These are phyloP conservation scores for Drosophila fuyamai DNA, from an alignment of 1,140 invertebrate genomes.

Conservation along the genomic window DNA sequence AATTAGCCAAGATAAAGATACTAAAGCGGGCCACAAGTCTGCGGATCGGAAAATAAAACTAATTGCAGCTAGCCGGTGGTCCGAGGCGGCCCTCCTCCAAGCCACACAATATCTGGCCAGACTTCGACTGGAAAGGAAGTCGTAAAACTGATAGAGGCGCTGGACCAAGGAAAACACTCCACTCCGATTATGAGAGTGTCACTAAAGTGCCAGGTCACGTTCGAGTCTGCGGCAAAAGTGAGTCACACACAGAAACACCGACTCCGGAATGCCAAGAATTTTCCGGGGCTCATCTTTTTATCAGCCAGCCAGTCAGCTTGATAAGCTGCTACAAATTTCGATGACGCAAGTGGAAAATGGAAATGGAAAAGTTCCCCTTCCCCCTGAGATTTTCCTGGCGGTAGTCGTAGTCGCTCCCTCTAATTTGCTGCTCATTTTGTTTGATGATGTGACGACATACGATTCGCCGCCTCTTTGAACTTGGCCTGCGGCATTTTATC, in stretches of 20 bases:
- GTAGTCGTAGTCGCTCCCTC: conserved; percentile 48
- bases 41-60: conserved; percentile 60
- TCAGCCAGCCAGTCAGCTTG: conserved; percentile 20
- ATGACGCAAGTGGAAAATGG: conserved; percentile 67
- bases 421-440: conserved; percentile 75
- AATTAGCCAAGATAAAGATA: conserved; percentile 68
- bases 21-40: conserved; percentile 43
- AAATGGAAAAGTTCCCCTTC: conserved; percentile 23
- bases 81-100: conserved; percentile 6
- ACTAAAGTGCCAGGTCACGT: conserved; percentile 72
- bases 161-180: conserved; percentile 37
- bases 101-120: conserved; percentile 9
- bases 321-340: conserved; percentile 76
- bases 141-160: conserved; percentile 72
- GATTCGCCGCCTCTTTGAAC: conserved; percentile 64
- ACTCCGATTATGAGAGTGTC: conserved; percentile 45
- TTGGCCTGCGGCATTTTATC: conserved; percentile 41
- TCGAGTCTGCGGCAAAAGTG: conserved; percentile 49
- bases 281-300: conserved; percentile 42
- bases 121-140: conserved; percentile 54
- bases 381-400: conserved; percentile 4
- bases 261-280: conserved; percentile 3
- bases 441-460: conserved; percentile 66
- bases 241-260: conserved; percentile 44
- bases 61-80: conserved; percentile 72